Base-by-base conservation (phyloP, 2,888 invertebrate species). In the Dexiosoma caninum region DNA sequence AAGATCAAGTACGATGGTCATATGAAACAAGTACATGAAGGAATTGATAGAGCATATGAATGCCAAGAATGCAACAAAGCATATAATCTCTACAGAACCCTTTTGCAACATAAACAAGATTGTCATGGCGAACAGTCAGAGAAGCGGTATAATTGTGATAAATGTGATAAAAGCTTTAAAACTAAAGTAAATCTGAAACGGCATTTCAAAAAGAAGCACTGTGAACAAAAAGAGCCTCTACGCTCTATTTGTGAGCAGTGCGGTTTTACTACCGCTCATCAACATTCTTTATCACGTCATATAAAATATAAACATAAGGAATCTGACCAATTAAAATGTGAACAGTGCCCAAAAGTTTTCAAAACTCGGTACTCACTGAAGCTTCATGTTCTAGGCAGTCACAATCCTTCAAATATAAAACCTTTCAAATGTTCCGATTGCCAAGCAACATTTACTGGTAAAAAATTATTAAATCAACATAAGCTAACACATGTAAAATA, bases 341-440 rank as follows among this genome's bases (percentile, higher is more conserved):
- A 51, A n/a, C 57, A 67, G 2, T 84, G 84, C 23, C 80, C 80
- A 2, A 83, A 82, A 57, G 60, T 71, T 27, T 84, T 83, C 19
- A 67, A 78, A 32, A 78, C 81, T 0, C 64, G 35, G 1, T 82
- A 80, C 35, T 82, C 79, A 12, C 64, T 84, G 0, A 82, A 83
- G 8, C 78, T 83, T 46, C 84, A 84, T 21, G 64, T 75, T 10
- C 35, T 81, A 23, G 75, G 77, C 3, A 60, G 79, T 57, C 83
- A 83, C 32, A 76, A 79, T 40, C 80, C 78, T 12, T 51, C 51
- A 12, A 75, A 78, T 40, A 72, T 79, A 2, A 82, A 70, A 35
- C 71, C 81, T 6, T 83, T 81, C 21, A 82, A 82, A 59, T 84
- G 84, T 51, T 9, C 64, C 0, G 72, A 79, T 30, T 84, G 84